Conservation (phyloP, 1,140 invertebrate species). For the Formica exsecta region DNA sequence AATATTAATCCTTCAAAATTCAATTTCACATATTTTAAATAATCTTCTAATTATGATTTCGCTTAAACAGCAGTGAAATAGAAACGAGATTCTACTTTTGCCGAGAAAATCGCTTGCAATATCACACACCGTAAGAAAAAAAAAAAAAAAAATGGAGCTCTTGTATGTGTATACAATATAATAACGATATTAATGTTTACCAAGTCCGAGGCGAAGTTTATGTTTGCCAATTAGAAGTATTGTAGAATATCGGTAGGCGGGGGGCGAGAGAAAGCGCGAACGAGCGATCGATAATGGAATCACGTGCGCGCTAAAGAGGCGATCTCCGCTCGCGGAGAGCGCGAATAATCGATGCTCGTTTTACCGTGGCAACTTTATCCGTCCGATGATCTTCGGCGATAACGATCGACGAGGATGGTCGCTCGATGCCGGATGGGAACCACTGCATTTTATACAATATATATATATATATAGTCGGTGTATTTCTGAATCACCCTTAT, state of each 20-base stretch:
- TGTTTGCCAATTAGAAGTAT: conserved; percentile 31
- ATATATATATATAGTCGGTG: too few species aligned
- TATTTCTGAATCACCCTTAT: too few species aligned
- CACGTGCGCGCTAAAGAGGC: conserved; percentile 55
- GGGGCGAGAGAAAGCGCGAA: background rate
- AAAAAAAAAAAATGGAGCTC: background rate
- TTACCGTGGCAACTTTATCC: conserved; percentile 37
- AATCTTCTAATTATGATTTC: conserved; percentile 17
- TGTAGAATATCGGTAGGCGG: background rate
- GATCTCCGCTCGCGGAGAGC: conserved; percentile 7
- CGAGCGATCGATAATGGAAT: conserved; percentile 50
- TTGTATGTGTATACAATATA: conserved; percentile 11
- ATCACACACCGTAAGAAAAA: background rate
- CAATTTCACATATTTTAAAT: conserved; percentile 17
- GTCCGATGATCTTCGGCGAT: conserved; percentile 48
- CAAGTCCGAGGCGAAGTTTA: conserved; percentile 19
- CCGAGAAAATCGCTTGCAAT: conserved; percentile 2
- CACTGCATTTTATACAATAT: conserved; percentile 69
- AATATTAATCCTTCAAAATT: conserved; percentile 9
- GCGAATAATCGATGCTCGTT: conserved; percentile 59
- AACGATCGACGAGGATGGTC: conserved; percentile 22
- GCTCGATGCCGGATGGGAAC: conserved; percentile 72
- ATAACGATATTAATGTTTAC: conserved; percentile 57
- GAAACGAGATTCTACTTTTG: background rate
- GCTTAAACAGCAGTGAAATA: background rate